These are phyloP conservation scores for Prosopocoilus inquinatus DNA, from an alignment of 2,888 invertebrate genomes.

Conservation along the genomic window DNA sequence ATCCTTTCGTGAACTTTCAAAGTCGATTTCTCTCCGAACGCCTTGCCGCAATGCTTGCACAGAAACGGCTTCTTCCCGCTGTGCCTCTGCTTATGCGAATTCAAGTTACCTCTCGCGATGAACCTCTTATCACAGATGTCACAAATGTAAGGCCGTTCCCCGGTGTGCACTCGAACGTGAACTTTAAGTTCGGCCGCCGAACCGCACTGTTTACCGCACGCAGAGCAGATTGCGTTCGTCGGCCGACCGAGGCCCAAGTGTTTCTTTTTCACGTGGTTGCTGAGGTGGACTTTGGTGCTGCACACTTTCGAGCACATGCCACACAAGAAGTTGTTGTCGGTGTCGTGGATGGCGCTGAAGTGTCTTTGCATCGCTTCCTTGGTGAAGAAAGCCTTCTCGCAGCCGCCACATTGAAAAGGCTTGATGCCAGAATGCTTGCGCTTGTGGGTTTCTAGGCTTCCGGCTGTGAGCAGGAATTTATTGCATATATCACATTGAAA, in stretches of 20 bases:
- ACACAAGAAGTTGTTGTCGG: conserved; percentile 31
- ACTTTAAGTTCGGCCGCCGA: conserved; percentile 32
- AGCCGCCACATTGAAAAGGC: conserved; percentile 38
- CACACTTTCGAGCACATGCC: conserved; percentile 33
- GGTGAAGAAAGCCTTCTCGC: conserved; percentile 31
- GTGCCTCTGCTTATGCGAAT: conserved; percentile 33
- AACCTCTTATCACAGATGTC: conserved; percentile 34
- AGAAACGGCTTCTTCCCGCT: conserved; percentile 30
- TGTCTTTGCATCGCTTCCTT: conserved; percentile 35
- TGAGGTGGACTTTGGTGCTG: conserved; percentile 32
- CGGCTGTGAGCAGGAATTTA: conserved; percentile 28
- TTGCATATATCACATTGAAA: conserved; percentile 32
- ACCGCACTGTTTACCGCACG: conserved; percentile 33
- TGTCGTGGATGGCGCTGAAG: conserved; percentile 32
- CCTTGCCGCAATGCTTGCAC: conserved; percentile 32
- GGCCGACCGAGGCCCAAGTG: conserved; percentile 28
- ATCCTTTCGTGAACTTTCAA: conserved; percentile 33
- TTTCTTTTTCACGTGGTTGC: conserved; percentile 34
- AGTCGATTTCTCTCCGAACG: conserved; percentile 32
- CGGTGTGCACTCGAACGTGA: conserved; percentile 32
- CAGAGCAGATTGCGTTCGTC: conserved; percentile 29
- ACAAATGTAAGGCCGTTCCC: conserved; percentile 32
- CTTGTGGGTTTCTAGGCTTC: conserved; percentile 39
- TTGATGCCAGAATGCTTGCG: conserved; percentile 42
- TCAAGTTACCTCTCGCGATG: conserved; percentile 34